Conservation (phyloP, 1,140 invertebrate species). For the Trachymyrmex septentrionalis region DNA sequence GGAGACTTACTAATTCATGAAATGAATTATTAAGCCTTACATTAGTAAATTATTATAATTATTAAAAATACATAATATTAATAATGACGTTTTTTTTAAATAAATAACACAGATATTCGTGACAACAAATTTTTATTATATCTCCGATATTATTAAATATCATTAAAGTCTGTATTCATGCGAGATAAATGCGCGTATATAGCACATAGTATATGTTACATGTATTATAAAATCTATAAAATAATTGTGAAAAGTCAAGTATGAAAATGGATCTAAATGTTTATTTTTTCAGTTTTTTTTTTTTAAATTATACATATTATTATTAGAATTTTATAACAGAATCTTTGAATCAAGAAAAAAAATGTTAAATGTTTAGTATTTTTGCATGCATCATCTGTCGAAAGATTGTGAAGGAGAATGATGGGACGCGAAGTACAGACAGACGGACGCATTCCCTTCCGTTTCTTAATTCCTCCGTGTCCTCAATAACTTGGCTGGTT, state of each 20-base stretch:
- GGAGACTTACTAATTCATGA: not conserved
- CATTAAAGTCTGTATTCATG: not conserved
- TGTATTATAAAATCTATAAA: too few species aligned
- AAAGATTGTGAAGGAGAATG: slow-evolving; percentile 18
- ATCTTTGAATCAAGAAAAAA: not conserved
- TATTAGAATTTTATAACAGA: slow-evolving; percentile 23
- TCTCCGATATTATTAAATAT: not conserved
- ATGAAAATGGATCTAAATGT: not conserved
- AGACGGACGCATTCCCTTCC: slow-evolving; percentile 36
- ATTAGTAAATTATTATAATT: too few species aligned
- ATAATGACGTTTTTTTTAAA: not conserved
- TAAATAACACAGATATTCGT: not conserved
- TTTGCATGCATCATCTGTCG: slow-evolving; percentile 53
- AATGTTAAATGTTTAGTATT: slow-evolving; percentile 60
- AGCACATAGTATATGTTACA: too few species aligned
- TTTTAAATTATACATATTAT: not conserved
- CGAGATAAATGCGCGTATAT: too few species aligned
- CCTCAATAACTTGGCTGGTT: slow-evolving; percentile 78
- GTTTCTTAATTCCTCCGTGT: slow-evolving; percentile 77
- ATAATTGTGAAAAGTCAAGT: too few species aligned
- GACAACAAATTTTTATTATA: not conserved
- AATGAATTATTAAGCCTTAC: not conserved
- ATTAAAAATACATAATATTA: not conserved
- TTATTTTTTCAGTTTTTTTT: not conserved
- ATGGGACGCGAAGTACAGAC: not conserved